Evolutionary conservation across 1,140 invertebrate genomes (phyloP), one percentile per base, ranked within the genome.

Genomic region (Asobara japonica): DNA sequence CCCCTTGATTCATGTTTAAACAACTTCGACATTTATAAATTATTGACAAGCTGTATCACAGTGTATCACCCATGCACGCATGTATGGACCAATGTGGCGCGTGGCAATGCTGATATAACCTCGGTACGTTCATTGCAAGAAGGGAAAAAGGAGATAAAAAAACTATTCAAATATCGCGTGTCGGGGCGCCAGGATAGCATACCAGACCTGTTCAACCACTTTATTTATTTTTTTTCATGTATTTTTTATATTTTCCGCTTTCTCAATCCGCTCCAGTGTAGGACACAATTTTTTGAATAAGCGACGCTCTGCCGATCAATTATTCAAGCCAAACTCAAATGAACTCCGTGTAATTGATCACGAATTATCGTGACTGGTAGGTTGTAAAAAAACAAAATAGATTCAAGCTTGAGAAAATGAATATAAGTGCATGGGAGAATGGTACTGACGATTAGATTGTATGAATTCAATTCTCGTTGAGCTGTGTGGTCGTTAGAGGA

Each of bases 21-120:
- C 74, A 76, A 76, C 67, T 73, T 73, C 67, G 71, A 73, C 74
- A 73, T 64, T 71, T 73, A 72, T 74, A 74, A 76, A 74, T 74
- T 72, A 76, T 76, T 74, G 66, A 62, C 61, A 66, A 31, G 61
- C 38, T 72, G n/a, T n/a, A n/a, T n/a, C n/a, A n/a, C n/a, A n/a
- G n/a, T 22, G 56, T 51, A 66, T 65, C 31, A 8, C 27, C 38
- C 51, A 33, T 38, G 61, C 65, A 56, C 48, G 31, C 70, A 66
- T 30, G 13, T 51, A 16, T 67, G 10, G 11, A 48, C 31, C 33
- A 41, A 38, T 10, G 31, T 56, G 36, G 25, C 48, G 36, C 36
- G 22, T 25, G n/a, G 38, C 41, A 36, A 51, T 60, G 13, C 29
- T 64, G 20, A 51, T 31, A 70, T 22, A 27, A 8, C 31, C 30